Conservation (phyloP, 2,888 invertebrate genomes). For the Tetragnatha montana region DNA sequence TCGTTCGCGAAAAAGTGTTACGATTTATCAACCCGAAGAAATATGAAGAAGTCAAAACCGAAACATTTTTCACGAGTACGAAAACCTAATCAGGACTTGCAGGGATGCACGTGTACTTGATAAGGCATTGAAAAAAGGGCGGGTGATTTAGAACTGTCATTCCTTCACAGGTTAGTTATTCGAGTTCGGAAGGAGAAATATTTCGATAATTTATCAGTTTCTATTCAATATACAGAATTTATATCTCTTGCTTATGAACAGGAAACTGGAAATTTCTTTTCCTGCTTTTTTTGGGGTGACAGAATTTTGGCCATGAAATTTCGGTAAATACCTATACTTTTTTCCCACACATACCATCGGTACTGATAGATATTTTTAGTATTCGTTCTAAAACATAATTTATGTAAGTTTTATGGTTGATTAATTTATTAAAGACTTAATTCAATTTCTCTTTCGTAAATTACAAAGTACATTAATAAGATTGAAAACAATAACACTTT, state of each 20-base stretch:
- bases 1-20: slow-evolving; percentile 9
- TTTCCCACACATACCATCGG: no score
- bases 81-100: slow-evolving; percentile 33
- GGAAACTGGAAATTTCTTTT: slow-evolving; percentile 7
- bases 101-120: slow-evolving; percentile 31
- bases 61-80: slow-evolving; percentile 46
- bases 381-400: no score
- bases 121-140: slow-evolving; percentile 11
- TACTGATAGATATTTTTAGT: no score
- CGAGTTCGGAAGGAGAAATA: slow-evolving; percentile 2
- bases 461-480: no score
- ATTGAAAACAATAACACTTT: no score
- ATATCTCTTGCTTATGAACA: slow-evolving; percentile 20
- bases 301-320: no score
- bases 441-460: no score
- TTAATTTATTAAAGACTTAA: no score
- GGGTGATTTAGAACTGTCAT: slow-evolving; percentile 31
- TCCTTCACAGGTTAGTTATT: background rate
- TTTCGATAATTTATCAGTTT: slow-evolving; percentile 8
- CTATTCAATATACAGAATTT: slow-evolving; percentile 11
- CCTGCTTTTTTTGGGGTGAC: no score
- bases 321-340: no score
- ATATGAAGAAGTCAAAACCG: slow-evolving; percentile 46
- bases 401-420: no score
- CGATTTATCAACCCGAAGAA: slow-evolving; percentile 38